A percentile compares a stretch with the other conserved stretches of the same genome.
These are phyloP conservation scores for Eupithecia tripunctaria DNA, from an alignment of 2,888 invertebrate genomes.

Conservation along the genomic window DNA sequence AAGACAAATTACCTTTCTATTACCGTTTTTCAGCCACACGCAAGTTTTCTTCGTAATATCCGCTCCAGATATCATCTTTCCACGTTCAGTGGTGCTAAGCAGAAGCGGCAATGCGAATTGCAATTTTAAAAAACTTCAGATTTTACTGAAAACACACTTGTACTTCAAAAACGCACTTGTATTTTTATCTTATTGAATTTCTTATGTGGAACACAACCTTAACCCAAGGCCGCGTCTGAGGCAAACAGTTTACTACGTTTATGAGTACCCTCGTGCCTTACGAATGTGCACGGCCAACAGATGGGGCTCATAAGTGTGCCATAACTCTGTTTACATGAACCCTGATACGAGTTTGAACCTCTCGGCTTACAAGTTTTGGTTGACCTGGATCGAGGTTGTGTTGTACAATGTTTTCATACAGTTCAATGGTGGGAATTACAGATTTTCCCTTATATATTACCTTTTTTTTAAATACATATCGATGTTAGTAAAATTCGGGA, in stretches of 20 bases:
- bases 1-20: too few species aligned
- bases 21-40: background rate
- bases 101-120: background rate
- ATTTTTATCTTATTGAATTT: background rate
- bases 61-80: background rate
- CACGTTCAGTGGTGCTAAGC: background rate
- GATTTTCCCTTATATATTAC: background rate
- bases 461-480: too few species aligned
- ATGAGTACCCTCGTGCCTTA: slow-evolving; percentile 39
- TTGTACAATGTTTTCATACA: background rate
- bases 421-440: background rate
- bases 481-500: too few species aligned
- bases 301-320: slow-evolving; percentile 42
- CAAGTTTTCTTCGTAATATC: background rate
- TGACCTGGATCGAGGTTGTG: background rate
- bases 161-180: too few species aligned
- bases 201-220: slow-evolving; percentile 21
- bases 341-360: slow-evolving; percentile 5
- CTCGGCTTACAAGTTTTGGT: slow-evolving; percentile 1
- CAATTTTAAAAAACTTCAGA: background rate
- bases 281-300: slow-evolving; percentile 10
- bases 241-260: slow-evolving; percentile 46
- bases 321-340: slow-evolving; percentile 11
- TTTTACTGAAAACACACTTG: background rate
- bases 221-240: slow-evolving; percentile 42